Evolutionary conservation across 2,888 invertebrate genomes (phyloP).

Genomic region (Melinopterus prodromus): DNA sequence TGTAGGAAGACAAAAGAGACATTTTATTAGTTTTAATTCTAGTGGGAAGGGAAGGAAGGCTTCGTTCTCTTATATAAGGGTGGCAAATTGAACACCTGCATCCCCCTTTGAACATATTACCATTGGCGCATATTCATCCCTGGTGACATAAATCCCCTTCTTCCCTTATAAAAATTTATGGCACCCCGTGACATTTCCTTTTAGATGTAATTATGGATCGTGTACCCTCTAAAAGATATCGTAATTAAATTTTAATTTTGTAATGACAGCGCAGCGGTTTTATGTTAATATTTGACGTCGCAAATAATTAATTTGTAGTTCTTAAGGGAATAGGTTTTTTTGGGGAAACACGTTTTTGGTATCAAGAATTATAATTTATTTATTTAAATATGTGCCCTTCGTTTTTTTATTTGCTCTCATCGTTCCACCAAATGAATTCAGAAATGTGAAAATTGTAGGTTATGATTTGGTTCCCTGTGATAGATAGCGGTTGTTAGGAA

Average conservation of each 20-base stretch:
- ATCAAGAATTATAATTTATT: no score
- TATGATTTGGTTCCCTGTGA: no score
- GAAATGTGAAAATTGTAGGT: no score
- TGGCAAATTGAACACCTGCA: neutral
- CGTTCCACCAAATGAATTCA: no score
- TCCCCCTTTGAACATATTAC: neutral
- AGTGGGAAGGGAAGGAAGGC: neutral
- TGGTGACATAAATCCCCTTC: neutral
- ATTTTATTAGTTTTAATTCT: neutral
- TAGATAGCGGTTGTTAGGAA: no score
- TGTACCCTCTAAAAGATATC: neutral
- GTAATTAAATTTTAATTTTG: neutral
- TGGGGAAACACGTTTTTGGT: neutral
- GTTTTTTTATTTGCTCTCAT: no score
- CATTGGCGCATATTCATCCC: slow-evolving; percentile 4
- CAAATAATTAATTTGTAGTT: neutral
- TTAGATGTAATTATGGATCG: neutral
- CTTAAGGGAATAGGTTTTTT: neutral
- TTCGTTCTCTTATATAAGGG: neutral
- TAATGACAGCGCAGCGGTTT: no score
- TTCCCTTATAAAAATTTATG: neutral
- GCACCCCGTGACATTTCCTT: neutral
- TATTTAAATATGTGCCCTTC: no score
- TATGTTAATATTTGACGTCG: no score
- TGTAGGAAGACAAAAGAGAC: neutral